Percentiles rank a stretch among this genome's conserved stretches.
Evolutionary conservation across 2,797 vertebrate species (phyloP).

Genomic region (Hapalemur alaotrensis): DNA sequence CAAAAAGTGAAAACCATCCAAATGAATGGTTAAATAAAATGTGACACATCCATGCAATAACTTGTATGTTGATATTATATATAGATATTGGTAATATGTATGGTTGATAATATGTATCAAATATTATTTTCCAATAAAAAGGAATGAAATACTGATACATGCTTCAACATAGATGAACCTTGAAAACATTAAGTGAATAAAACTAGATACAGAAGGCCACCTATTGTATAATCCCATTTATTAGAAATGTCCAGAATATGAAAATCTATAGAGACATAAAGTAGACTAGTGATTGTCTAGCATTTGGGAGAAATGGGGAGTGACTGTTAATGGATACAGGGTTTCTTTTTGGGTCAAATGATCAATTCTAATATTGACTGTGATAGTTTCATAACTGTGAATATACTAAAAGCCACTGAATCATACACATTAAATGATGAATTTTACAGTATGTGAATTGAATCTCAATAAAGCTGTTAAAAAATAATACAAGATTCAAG

Average conservation of each 20-base stretch:
- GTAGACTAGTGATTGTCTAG: background rate
- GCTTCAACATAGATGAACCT: background rate
- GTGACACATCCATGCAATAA: background rate
- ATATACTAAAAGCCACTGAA: background rate
- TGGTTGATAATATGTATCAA: background rate
- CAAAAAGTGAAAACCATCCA: background rate
- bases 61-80: background rate
- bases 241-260: background rate
- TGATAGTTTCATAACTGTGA: background rate
- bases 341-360: background rate
- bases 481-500: background rate
- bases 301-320: background rate
- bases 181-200: background rate
- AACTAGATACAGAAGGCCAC: background rate
- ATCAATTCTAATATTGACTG: constrained; percentile 1
- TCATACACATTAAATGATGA: background rate
- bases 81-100: background rate
- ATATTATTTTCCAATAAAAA: background rate
- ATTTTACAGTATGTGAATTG: background rate
- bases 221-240: background rate
- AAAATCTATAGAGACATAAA: background rate
- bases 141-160: background rate
- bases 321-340: background rate
- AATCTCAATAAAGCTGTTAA: background rate
- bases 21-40: background rate